Conservation (phyloP, 2,797 vertebrate species). For the Manis pentadactyla region DNA sequence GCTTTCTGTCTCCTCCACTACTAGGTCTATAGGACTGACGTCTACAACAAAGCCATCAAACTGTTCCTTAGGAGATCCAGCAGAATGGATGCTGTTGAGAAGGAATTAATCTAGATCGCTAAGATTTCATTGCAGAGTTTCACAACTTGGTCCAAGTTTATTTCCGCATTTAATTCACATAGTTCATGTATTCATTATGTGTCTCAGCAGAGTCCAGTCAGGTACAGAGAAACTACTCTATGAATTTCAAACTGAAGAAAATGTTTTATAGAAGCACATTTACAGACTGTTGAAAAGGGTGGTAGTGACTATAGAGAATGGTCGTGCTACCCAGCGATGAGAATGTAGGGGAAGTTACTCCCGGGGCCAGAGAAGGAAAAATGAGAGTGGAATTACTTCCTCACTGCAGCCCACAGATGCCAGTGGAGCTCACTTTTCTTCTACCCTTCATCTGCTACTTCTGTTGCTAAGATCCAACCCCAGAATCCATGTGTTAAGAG, state of each 20-base stretch:
- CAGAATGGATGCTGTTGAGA: not conserved
- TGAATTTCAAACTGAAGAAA: not conserved
- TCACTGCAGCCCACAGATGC: not conserved
- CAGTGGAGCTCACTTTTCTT: not conserved
- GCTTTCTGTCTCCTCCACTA: rapidly evolving
- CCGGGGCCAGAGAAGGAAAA: not conserved
- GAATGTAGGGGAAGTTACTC: not conserved
- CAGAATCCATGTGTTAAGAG: not conserved
- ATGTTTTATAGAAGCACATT: not conserved
- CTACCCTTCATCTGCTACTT: not conserved
- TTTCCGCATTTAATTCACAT: not conserved
- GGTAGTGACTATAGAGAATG: not conserved
- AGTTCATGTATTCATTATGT: not conserved
- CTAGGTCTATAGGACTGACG: not conserved
- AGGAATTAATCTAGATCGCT: not conserved
- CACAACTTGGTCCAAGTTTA: not conserved
- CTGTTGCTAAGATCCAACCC: not conserved
- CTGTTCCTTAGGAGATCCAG: not conserved
- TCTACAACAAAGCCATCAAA: not conserved
- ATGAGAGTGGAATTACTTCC: not conserved
- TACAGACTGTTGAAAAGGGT: not conserved
- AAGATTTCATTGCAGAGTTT: not conserved
- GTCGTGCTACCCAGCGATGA: not conserved
- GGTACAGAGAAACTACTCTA: not conserved
- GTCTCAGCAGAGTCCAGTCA: not conserved